Evolutionary conservation across 2,113 vertebrate species (phyloP).

Genomic region (Thunnus thynnus): DNA sequence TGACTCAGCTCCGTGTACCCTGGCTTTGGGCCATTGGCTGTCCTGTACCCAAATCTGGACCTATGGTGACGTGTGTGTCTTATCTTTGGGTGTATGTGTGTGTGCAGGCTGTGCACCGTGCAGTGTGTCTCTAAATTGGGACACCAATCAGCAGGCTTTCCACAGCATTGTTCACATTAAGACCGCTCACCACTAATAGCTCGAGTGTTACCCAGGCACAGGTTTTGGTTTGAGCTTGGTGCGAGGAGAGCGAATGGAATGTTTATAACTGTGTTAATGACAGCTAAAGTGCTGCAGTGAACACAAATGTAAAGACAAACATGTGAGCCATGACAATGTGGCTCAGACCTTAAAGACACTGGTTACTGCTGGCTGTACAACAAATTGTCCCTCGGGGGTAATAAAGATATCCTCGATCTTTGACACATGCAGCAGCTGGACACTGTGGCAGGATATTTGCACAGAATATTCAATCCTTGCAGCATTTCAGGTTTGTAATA

Average conservation of each 20-base stretch:
- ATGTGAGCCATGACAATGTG: conserved; percentile 21
- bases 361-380: too few species aligned
- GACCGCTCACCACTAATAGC: conserved; percentile 37
- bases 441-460: not conserved
- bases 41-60: conserved; percentile 31
- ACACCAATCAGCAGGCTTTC: conserved; percentile 27
- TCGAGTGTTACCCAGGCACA: not conserved
- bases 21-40: conserved; percentile 36
- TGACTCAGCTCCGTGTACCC: conserved; percentile 62
- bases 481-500: conserved; percentile 37
- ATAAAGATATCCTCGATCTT: too few species aligned
- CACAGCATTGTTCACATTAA: conserved; percentile 32
- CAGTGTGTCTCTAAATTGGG: conserved; percentile 22
- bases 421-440: conserved; percentile 6
- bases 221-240: conserved; percentile 29
- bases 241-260: conserved; percentile 39
- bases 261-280: conserved; percentile 26
- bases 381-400: too few species aligned
- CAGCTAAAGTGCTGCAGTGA: conserved; percentile 15
- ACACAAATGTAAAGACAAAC: conserved; percentile 47
- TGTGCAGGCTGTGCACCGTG: not conserved
- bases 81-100: conserved; percentile 31
- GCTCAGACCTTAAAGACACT: conserved; percentile 26
- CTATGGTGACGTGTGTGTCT: conserved; percentile 19
- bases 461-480: conserved; percentile 29